Evolutionary conservation across 1,140 invertebrate species (phyloP).

Genomic region (Lycorma delicatula): DNA sequence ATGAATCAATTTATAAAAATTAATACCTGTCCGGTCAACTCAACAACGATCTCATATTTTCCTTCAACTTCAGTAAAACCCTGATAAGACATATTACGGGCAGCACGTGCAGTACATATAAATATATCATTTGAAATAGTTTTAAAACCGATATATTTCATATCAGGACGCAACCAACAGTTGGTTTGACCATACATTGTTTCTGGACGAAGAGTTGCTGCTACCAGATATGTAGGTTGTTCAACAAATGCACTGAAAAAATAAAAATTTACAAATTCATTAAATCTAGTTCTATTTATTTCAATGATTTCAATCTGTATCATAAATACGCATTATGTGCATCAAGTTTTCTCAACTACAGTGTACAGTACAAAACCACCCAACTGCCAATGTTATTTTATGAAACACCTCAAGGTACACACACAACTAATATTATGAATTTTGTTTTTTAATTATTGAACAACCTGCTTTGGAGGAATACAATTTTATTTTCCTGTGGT

Average conservation of each 20-base stretch:
- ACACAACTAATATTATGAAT: too few species aligned
- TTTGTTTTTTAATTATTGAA: too few species aligned
- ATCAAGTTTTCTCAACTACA: too few species aligned
- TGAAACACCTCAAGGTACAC: too few species aligned
- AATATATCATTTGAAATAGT: conserved; percentile 68
- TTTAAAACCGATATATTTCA: conserved; percentile 82
- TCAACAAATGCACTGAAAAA: conserved; percentile 44
- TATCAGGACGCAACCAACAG: conserved; percentile 95
- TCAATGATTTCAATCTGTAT: too few species aligned
- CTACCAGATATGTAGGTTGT: conserved; percentile 75
- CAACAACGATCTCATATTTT: conserved; percentile 57
- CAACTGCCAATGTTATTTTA: too few species aligned
- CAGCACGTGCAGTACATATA: conserved; percentile 78
- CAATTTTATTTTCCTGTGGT: too few species aligned
- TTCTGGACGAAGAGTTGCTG: conserved; percentile 95
- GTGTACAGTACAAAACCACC: too few species aligned
- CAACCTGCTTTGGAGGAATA: too few species aligned
- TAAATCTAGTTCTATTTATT: too few species aligned
- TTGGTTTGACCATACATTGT: conserved; percentile 99
- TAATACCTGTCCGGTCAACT: conserved; percentile 66
- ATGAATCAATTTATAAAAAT: too few species aligned
- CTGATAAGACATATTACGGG: conserved; percentile 94
- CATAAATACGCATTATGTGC: too few species aligned
- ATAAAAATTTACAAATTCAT: conserved; percentile 15
- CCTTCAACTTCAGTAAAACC: conserved; percentile 78